Percentiles rank a stretch among this genome's conserved stretches.
Evolutionary conservation across 2,888 invertebrate genomes (phyloP).

Genomic region (Torymus aiolomorphi): DNA sequence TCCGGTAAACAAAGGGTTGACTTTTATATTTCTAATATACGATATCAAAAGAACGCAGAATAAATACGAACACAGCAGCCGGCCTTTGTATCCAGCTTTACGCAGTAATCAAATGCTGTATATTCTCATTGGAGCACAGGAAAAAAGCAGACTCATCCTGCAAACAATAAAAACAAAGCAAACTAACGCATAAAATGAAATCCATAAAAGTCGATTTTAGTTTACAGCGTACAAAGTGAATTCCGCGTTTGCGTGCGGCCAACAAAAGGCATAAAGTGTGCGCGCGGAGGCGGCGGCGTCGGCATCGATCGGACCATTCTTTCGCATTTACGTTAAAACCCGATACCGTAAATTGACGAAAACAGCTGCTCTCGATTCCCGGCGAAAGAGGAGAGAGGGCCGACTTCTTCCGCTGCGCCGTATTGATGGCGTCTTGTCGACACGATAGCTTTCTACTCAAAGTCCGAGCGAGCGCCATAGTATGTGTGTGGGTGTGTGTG

Average conservation of each 20-base stretch:
- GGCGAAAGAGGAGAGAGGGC: background rate
- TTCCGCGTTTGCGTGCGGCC: background rate
- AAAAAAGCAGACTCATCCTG: no score
- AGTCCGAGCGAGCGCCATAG: background rate
- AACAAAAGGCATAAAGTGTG: slow-evolving; percentile 24
- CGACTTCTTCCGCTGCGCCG: background rate
- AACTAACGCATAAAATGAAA: no score
- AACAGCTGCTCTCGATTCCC: slow-evolving; percentile 41
- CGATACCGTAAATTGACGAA: slow-evolving; percentile 53
- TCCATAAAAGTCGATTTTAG: slow-evolving; percentile 4
- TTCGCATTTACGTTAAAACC: slow-evolving; percentile 48
- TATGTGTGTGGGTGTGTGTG: background rate
- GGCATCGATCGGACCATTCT: slow-evolving; percentile 32
- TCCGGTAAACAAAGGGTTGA: no score
- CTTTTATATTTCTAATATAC: no score
- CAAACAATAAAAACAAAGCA: no score
- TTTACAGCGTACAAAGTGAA: slow-evolving; percentile 16
- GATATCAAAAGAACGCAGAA: no score
- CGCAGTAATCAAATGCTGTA: no score
- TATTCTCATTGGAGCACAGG: no score
- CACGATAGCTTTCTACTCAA: slow-evolving; percentile 31
- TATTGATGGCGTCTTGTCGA: slow-evolving; percentile 38
- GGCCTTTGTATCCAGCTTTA: no score
- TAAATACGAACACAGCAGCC: no score
- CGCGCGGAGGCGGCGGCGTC: background rate